phyloP scores from a whole-genome alignment of 2,797 vertebrate species.

The Oreochromis mossambicus region DNA sequence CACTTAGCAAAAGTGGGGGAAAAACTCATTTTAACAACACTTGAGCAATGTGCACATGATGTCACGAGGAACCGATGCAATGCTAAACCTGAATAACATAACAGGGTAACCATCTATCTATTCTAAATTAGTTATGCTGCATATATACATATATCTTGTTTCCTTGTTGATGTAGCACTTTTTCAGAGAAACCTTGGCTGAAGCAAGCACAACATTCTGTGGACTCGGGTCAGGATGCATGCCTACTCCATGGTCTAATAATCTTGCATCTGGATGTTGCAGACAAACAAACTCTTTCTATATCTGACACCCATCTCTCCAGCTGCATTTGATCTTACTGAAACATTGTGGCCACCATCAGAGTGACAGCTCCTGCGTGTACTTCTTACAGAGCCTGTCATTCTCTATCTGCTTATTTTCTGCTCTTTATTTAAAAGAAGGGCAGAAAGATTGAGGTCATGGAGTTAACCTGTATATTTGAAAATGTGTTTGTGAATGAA shows the following conservation, averaged over 20 bases:
- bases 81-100: background rate
- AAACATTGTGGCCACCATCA: background rate
- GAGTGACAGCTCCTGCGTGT: conserved; percentile 1
- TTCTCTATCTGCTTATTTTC: background rate
- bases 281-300: background rate
- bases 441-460: background rate
- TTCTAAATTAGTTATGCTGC: background rate
- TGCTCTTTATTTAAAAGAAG: background rate
- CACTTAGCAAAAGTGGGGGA: background rate
- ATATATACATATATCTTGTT: background rate
- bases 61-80: background rate
- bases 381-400: background rate
- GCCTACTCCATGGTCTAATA: conserved; percentile 19
- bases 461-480: background rate
- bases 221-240: conserved; percentile 60
- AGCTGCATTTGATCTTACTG: background rate
- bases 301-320: background rate
- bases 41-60: background rate
- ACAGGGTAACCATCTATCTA: background rate
- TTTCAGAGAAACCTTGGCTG: conserved; percentile 79
- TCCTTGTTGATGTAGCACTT: conserved; percentile 62
- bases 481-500: background rate
- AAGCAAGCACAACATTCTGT: conserved; percentile 71
- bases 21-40: background rate
- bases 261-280: background rate